Evolutionary conservation across 2,113 vertebrate genomes (phyloP), one percentile per base, ranked within the genome.

Genomic region (Ranitomeya variabilis): DNA sequence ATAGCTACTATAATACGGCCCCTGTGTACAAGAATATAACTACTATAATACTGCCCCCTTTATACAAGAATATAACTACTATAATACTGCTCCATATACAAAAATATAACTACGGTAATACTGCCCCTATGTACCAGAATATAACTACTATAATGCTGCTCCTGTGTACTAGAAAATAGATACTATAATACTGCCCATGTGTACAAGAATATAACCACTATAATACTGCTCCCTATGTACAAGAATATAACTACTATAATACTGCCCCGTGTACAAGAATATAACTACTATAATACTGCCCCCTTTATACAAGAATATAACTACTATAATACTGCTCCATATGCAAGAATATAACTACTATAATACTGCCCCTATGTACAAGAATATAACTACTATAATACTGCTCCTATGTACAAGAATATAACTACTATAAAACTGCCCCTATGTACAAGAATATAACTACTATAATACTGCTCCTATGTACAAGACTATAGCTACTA

Each of bases 171-270:
- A 26, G 66, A 69, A 69, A 26, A 69, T 69, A 26, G 23, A n/a
- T 69, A 69, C 66, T 23, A 69, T 69, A 69, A 69, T 69, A 26
- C n/a, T 69, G 23, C 66, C 0, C 66, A n/a, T 69, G 23, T 69
- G 10, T 26, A 69, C 66, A 69, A 26, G 66, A 69, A 69, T 69
- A 69, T 69, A 69, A 37, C 71, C 16, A 74, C 71, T 74, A 74
- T 45, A 45, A 74, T 74, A 74, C 71, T 74, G 31, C 71, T 9
- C 71, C 71, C 71, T 74, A 45, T 74, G 14, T 74, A 74, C 71
- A 74, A 74, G 71, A 74, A 74, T 74, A 74, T 74, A 74, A 74
- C 71, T 74, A 74, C 31, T 74, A 74, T 74, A 74, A 74, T 74
- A 74, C 71, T 74, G 31, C 71, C 4, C 23, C 26, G 31, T 71